Evolutionary conservation across 2,888 invertebrate species (phyloP), one percentile per base, ranked within the genome.

Genomic region (Aricia artaxerxes): DNA sequence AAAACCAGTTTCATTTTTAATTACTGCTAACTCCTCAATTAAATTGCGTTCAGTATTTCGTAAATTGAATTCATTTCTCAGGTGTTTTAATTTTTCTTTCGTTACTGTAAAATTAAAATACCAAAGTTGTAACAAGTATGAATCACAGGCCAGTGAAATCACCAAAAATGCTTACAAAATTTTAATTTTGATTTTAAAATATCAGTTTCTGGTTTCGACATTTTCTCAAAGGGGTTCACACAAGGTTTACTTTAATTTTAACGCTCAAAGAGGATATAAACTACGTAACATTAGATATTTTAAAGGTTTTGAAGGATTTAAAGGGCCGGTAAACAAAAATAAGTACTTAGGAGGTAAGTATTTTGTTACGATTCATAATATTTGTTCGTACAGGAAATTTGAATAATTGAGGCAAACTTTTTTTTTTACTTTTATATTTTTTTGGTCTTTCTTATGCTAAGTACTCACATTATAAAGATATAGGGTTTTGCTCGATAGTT

Each of bases 41-140:
- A 89, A 81, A 24, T 81, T 82, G 24, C 86, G 86, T 81, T 91
- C 91, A 79, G 81, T 84, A 64, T 86, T 87, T 1, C 89, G 89
- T 80, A 89, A 81, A 80, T 84, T 83, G 35, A 83, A 82, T 69
- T 88, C 84, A 13, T 85, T 84, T 80, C 84, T 86, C 81, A 90
- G 89, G 78, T 84, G 85, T 57, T 77, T 77, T 78, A 90, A 16
- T 82, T 89, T 91, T 53, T 84, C 81, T 83, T 88, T 90, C 4
- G 83, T 87, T 16, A 84, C 91, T 92, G 35, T 38, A 75, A 75
- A 76, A 38, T 49, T 38, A 38, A 72, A 61, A 72, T 72, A 72
- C 38, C 0, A 72, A 72, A 61, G 2, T 24, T 24, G 7, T 61
- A 61, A n/a, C 3, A 24, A 61, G 9, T 61, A 61, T 24, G 13